Base-by-base conservation (phyloP, 2,797 vertebrate genomes). In the Hipposideros larvatus region DNA sequence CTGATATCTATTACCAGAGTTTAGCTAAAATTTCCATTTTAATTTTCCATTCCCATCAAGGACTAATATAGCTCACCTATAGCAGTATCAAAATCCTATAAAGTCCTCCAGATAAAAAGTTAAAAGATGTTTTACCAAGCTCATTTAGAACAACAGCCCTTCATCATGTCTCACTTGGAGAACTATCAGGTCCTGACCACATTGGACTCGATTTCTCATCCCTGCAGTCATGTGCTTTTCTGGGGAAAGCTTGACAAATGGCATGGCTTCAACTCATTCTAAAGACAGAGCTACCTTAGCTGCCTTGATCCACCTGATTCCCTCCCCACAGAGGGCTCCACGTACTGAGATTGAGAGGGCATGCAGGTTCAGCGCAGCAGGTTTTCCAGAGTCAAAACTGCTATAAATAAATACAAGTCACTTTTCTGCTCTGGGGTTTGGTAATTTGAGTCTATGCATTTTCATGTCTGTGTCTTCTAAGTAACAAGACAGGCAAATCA, bases 11-110 rank as follows among this genome's bases (percentile, higher is more conserved):
- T 86, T 4, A 63, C 28, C 24, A 63, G 16, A 59, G 6, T 79
- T 91, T 34, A 61, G 34, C 24, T 84, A 87, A 90, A 91, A 70
- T 5, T 57, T 78, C 51, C 65, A 75, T 73, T 77, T 80, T 80
- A 84, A 82, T 65, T 95, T 91, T 21, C 31, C 43, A 5, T 83
- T 83, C 16, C 31, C 51, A 74, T 18, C 13, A 91, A 94, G 31
- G n/a, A 93, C 22, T 77, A 70, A 24, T 18, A 51, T 11, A 75
- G 34, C 21, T 78, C 28, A 2, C 48, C 48, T 51, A 51, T 10
- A 89, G 37, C 15, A 86, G 46, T 24, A 91, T 15, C n/a, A 80
- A 96, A 95, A 43, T 11, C 11, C 51, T 9, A 41, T 70, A 55
- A 79, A 95, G 43, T 51, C n/a, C 68, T 41, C 18, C 18, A 61